Base-by-base conservation (phyloP, 1,140 invertebrate genomes). In the Habropoda laboriosa region DNA sequence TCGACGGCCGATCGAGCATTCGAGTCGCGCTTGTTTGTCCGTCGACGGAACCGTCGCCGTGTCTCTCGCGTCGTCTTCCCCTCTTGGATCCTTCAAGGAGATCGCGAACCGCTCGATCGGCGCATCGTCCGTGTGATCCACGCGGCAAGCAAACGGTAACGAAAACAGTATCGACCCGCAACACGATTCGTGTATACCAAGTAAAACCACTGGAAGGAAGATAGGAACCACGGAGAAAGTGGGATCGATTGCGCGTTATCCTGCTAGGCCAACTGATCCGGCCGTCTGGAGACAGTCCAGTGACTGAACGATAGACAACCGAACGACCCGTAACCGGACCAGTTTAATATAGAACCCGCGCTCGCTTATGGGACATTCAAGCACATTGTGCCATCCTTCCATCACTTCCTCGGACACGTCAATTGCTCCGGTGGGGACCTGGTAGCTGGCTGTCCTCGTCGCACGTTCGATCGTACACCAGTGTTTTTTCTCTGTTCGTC, bases 371-470 rank as follows among this genome's bases (percentile, higher is more conserved):
- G 73, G 45, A 86, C 79, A 67, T 88, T 89, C 89, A 73, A 84
- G 79, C 74, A 79, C 84, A 89, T 83, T 83, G 86, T 80, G 86
- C 86, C 85, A 90, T 89, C 87, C 88, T 89, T 90, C 89, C 89
- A 86, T 90, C 87, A 89, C 89, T 89, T 90, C 89, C 89, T 90
- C 89, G 86, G 88, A 79, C 83, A 79, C 88, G 82, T 89, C 82
- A 90, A 90, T 90, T 89, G 75, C 70, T 53, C 24, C 67, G 73
- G 76, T 79, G 81, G 87, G 89, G 86, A 88, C 81, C 80, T 86
- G 70, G 70, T 63, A 27, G n/a, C 42, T 42, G 73, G n/a, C 42
- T 42, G 73, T 88, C 85, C 78, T 76, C 67, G 55, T 79, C 79
- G 38, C 30, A 35, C 53, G 21, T 0, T 6, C 66, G 53, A 35